phyloP scores from a whole-genome alignment of 1,140 invertebrate species.

The Bombus cullumanus region DNA sequence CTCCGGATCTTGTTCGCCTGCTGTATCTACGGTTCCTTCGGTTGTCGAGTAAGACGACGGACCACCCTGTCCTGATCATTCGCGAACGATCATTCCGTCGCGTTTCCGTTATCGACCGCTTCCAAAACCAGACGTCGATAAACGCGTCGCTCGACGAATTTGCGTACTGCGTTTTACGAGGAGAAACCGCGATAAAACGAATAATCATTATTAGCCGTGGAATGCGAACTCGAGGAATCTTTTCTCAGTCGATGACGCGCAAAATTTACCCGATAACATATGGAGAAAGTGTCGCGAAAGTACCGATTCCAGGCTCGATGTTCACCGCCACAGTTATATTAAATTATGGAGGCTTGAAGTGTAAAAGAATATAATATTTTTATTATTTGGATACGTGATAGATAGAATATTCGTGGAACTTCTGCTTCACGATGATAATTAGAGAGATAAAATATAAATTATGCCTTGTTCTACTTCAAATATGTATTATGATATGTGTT shows the following conservation, averaged over 20 bases:
- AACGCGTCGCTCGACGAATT: slow-evolving; percentile 35
- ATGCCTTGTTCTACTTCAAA: too few relatives aligned
- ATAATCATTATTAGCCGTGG: slow-evolving; percentile 19
- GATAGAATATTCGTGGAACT: neutral
- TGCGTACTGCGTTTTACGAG: slow-evolving; percentile 33
- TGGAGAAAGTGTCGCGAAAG: slow-evolving; percentile 16
- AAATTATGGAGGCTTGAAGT: too few relatives aligned
- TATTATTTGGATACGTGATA: neutral
- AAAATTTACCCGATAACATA: slow-evolving; percentile 26
- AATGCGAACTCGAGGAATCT: slow-evolving; percentile 1
- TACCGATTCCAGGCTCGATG: neutral
- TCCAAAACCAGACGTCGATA: slow-evolving; percentile 6
- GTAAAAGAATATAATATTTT: neutral
- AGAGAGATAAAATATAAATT: too few relatives aligned
- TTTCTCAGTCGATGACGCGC: slow-evolving; percentile 5
- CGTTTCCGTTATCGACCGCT: neutral
- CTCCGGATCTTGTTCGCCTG: slow-evolving; percentile 23
- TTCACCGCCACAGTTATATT: neutral
- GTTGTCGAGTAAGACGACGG: neutral
- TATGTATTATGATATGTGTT: too few relatives aligned
- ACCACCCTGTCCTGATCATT: neutral
- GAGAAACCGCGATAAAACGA: slow-evolving; percentile 31
- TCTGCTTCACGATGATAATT: too few relatives aligned
- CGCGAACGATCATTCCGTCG: neutral
- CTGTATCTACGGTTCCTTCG: slow-evolving; percentile 42